Evolutionary conservation across 2,797 vertebrate genomes (phyloP), one percentile per base, ranked within the genome.

Genomic region (Sebastes trivittatus): DNA sequence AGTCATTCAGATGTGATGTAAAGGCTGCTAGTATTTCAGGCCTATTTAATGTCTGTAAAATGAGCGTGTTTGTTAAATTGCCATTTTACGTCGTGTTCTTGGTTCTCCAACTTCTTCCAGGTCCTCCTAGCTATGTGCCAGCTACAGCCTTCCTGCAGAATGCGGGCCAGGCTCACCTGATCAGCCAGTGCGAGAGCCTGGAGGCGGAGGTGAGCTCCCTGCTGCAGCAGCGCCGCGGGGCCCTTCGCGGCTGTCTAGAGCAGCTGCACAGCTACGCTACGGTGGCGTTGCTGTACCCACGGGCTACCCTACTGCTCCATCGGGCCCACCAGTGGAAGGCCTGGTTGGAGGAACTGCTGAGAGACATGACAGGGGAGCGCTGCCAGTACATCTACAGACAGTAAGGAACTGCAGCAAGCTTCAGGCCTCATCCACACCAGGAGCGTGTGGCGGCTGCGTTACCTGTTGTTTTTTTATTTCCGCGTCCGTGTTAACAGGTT

Each of bases 201-300:
- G 98, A 99, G 88, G 97, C 96, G 0, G 98, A 99, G 88, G 94
- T 99, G 29, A 95, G 97, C 5, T 93, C 97, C 5, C 75, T 99
- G 73, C 95, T 99, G 61, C 98, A 99, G 94, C 98, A 99, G 93
- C 96, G 98, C 1, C 97, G 98, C 1, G 97, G 96, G 0, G 95
- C 98, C 23, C 94, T 99, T 8, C 96, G 97, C 0, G 96, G 97
- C 7, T 99, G 98, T 81, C 95, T 99, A 32, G 98, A 99, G 42
- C 98, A 99, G 72, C 84, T 99, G 59, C 98, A 99, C 95, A 99
- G 97, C 92, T 99, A 99, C 1, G 98, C 98, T 46, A 99, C 98
- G 0, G 98, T 99, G 14, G 98, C 97, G 16, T 89, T 99, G 91
- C 95, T 99, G 74, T 99, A 99, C 87, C 98, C 98, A 0, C 97